Evolutionary conservation across 2,888 invertebrate genomes (phyloP), one percentile per base, ranked within the genome.

Genomic region (Lasioglossum villosulum): DNA sequence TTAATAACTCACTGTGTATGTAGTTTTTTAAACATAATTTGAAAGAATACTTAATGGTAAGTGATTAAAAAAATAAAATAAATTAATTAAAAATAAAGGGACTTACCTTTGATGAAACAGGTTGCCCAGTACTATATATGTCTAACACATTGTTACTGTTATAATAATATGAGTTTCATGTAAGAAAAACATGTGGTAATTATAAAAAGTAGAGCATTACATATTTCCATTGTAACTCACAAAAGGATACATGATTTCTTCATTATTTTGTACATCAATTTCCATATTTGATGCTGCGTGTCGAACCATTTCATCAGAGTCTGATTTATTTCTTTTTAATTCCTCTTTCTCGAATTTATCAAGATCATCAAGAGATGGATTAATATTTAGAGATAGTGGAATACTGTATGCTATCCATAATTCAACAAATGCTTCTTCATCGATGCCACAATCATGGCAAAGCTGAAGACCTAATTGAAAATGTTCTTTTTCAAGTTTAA

Each of bases 371-470:
- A 94, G 0, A 19, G 93, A 91, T 0, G 92, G 93, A 76, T 91
- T 82, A 59, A 91, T 89, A 63, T 90, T 83, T 16, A 91, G 89
- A 48, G 90, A 80, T 23, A 75, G 86, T 4, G 82, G 78, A 52
- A 93, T 84, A 68, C 92, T 91, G 81, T 92, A 95, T 23, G 92
- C 93, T 27, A 95, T 75, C 95, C 95, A 95, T 75, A 90, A 90
- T 78, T 94, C 94, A 1, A 93, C 91, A 72, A 95, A 90, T 45
- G 88, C 82, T 74, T 94, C 94, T 83, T 92, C 93, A 74, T 92
- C 91, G 80, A 91, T 78, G 42, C 91, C 45, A 52, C 93, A 93
- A 56, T 80, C 75, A 42, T 90, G 79, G 74, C 95, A 95, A 23
- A 95, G 78, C 85, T 94, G 93, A 14, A 92, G 76, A 89, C 95